Conservation (phyloP, 2,113 vertebrate species). For the Mungos mungo region DNA sequence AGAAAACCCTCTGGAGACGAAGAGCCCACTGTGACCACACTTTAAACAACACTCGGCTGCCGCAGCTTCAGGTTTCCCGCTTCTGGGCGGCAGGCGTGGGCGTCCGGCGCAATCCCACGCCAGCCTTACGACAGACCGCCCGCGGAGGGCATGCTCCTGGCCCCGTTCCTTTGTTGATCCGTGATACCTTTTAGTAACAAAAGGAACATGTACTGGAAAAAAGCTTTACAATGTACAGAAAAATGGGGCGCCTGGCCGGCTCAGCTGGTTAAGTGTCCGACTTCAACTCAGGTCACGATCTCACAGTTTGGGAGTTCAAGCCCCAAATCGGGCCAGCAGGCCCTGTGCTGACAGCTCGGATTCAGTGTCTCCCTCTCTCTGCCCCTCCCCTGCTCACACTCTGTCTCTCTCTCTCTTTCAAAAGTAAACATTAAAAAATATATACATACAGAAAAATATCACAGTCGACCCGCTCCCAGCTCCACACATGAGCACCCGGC, state of each 20-base stretch:
- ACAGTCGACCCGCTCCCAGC: background rate
- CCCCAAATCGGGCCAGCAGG: too few relatives aligned
- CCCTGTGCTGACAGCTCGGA: too few relatives aligned
- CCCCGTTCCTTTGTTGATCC: background rate
- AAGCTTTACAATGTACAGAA: background rate
- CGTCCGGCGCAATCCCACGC: accelerated
- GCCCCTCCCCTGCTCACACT: too few relatives aligned
- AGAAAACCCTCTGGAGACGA: background rate
- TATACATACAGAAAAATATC: background rate
- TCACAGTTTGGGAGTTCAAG: too few relatives aligned
- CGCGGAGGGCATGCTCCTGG: accelerated
- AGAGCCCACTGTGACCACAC: background rate
- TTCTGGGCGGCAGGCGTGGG: accelerated
- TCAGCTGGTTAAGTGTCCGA: too few relatives aligned
- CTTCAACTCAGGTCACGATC: too few relatives aligned
- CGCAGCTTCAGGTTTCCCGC: background rate
- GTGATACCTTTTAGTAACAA: background rate
- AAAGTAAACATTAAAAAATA: too few relatives aligned
- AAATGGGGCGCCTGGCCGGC: too few relatives aligned
- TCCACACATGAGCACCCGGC: background rate
- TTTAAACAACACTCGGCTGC: background rate
- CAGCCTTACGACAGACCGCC: accelerated
- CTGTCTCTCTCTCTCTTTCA: too few relatives aligned
- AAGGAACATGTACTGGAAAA: background rate
- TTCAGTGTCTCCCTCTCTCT: too few relatives aligned